Evolutionary conservation across 2,797 vertebrate species (phyloP).

Genomic region (Enteromius mattozi): DNA sequence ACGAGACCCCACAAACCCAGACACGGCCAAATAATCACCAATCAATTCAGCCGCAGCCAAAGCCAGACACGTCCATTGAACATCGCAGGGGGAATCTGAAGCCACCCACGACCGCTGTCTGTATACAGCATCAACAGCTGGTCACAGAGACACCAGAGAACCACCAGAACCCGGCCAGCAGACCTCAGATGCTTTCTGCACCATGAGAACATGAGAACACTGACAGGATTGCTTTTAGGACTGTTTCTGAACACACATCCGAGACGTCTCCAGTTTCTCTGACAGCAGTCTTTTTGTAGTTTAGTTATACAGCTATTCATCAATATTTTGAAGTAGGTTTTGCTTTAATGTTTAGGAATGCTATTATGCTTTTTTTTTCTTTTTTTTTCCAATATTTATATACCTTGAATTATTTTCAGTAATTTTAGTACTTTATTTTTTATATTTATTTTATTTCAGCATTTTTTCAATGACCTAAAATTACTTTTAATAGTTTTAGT

Average conservation of each 20-base stretch:
- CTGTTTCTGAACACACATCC: neutral
- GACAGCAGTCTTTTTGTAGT: neutral
- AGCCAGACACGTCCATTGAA: constrained; percentile 49
- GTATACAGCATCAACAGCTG: constrained; percentile 54
- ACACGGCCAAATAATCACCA: constrained; percentile 46
- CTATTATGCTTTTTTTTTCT: neutral
- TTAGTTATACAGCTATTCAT: neutral
- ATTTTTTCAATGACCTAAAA: neutral
- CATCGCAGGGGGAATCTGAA: constrained; percentile 36
- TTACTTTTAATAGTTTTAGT: neutral
- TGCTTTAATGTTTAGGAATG: neutral
- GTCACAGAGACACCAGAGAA: constrained; percentile 34
- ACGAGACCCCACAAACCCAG: constrained; percentile 33
- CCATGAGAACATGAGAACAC: constrained; percentile 21
- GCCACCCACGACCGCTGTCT: constrained; percentile 59
- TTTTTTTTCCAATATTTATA: neutral
- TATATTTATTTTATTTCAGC: neutral
- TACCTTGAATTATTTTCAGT: neutral
- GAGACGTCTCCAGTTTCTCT: neutral
- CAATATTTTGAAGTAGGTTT: neutral
- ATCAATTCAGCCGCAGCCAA: constrained; percentile 36
- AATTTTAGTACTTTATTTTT: neutral
- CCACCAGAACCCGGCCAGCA: constrained; percentile 5
- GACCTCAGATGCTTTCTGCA: neutral
- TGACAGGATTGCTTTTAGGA: neutral